Conservation (phyloP, 2,888 invertebrate species). For the Cosmopolites sordidus region DNA sequence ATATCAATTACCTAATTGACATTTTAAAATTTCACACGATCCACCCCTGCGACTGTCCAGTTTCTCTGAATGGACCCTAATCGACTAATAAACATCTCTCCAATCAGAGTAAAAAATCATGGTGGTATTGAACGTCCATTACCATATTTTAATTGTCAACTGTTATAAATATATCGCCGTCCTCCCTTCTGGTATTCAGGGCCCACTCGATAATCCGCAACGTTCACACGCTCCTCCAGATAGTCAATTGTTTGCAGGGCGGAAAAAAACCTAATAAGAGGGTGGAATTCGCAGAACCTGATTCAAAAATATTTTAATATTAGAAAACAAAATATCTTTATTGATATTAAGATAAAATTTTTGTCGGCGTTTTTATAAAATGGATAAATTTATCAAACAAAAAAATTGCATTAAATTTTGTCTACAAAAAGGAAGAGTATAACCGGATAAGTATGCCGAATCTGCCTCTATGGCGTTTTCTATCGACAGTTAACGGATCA, state of each 20-base stretch:
- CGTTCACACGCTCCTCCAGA: slow-evolving; percentile 46
- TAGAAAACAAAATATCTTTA: too few relatives aligned
- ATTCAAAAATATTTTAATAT: too few relatives aligned
- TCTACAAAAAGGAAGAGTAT: too few relatives aligned
- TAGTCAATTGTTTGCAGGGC: slow-evolving; percentile 19
- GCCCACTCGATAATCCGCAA: slow-evolving; percentile 33
- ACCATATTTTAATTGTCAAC: slow-evolving; percentile 47
- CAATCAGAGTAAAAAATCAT: slow-evolving; percentile 18
- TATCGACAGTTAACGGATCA: too few relatives aligned
- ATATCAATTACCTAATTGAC: slow-evolving; percentile 1
- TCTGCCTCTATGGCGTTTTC: too few relatives aligned
- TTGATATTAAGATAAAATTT: too few relatives aligned
- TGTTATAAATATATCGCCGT: slow-evolving; percentile 42
- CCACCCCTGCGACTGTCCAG: neutral
- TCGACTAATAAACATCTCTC: slow-evolving; percentile 13
- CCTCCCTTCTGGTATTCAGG: slow-evolving; percentile 1
- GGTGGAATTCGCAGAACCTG: too few relatives aligned
- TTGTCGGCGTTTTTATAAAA: too few relatives aligned
- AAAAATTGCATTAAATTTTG: too few relatives aligned
- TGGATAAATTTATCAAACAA: too few relatives aligned
- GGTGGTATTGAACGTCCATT: slow-evolving; percentile 31
- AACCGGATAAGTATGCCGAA: too few relatives aligned
- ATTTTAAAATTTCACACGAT: slow-evolving; percentile 6
- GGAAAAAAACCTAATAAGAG: slow-evolving; percentile 26
- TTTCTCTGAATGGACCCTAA: slow-evolving; percentile 25